Evolutionary conservation across 2,113 vertebrate genomes (phyloP), one percentile per base, ranked within the genome.

Genomic region (Puma concolor): DNA sequence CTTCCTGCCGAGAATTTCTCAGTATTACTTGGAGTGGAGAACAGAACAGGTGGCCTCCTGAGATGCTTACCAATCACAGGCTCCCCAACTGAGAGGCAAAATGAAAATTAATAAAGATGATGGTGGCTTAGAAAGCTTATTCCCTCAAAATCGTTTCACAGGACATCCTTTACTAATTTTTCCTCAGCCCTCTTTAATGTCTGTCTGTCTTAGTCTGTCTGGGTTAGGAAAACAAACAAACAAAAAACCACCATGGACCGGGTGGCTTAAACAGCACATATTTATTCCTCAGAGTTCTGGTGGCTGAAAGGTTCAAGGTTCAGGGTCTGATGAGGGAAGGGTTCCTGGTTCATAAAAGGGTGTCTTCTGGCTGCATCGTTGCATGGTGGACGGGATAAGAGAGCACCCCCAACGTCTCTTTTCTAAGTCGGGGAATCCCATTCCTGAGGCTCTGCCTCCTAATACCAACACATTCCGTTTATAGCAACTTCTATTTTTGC

Each of bases 21-120:
- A 33, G 44, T 57, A 23, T 60, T 44, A 0, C 7, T 50, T 31
- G 38, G 33, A 48, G 14, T 14, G 2, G 54, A 89, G 69, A 36
- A 63, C 0, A 91, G 25, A 94, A 52, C 0, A 41, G 4, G 12
- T 7, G 3, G 9, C 23, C n/a, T 48, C 79, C 84, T 76, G 48
- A 74, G 41, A 89, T 1, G 36, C 52, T 82, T 27, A 8, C 0
- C 31, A 38, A 23, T 38, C 4, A 3, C 21, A 10, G 23, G 33
- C 1, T 29, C 7, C 33, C 21, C n/a, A 72, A 66, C 4, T 41
- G 79, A 74, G 36, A 54, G 5, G 5, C 13, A 72, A 67, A 87
- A 60, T 12, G 29, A 60, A 96, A 91, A 92, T n/a, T n/a, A 64
- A 79, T 86, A 29, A 54, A 52, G n/a, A 77, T 7, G 29, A 81